Percentiles rank a stretch among this genome's conserved stretches.
Evolutionary conservation across 2,113 vertebrate genomes (phyloP).

Genomic region (Amphiprion ocellaris): DNA sequence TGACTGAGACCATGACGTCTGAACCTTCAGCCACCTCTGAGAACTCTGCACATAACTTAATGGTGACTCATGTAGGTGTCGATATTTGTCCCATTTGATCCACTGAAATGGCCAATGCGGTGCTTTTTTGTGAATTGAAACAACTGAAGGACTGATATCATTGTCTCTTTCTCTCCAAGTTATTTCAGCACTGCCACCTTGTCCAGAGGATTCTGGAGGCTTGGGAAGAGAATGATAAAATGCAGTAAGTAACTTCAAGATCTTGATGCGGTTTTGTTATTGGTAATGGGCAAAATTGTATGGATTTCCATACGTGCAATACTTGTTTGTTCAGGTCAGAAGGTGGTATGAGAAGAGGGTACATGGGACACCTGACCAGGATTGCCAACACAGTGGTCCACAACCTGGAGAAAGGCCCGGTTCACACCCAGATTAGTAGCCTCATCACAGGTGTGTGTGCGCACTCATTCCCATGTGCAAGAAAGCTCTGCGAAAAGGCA

Average conservation of each 20-base stretch:
- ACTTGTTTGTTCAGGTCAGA: constrained; percentile 85
- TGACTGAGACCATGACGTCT: constrained; percentile 30
- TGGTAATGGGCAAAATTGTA: background rate
- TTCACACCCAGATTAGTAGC: constrained; percentile 89
- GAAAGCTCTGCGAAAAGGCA: background rate
- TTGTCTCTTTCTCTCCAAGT: constrained; percentile 77
- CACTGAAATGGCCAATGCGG: background rate
- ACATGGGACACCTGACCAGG: constrained; percentile 97
- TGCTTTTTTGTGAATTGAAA: background rate
- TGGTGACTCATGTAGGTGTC: constrained; percentile 87
- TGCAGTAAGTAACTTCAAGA: constrained; percentile 88
- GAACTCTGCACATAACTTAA: constrained; percentile 81
- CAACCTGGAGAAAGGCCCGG: constrained; percentile 93
- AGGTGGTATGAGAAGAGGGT: constrained; percentile 93
- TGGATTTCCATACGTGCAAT: constrained; percentile 4
- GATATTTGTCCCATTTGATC: constrained; percentile 16
- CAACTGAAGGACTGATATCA: constrained; percentile 12
- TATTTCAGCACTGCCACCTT: constrained; percentile 95
- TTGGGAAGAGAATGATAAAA: constrained; percentile 96
- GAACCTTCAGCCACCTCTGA: constrained; percentile 59
- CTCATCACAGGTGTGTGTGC: constrained; percentile 89
- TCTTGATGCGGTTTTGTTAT: background rate
- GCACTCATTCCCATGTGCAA: background rate
- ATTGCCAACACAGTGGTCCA: constrained; percentile 96
- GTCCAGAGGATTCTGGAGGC: constrained; percentile 95